Base-by-base conservation (phyloP, 2,888 invertebrate genomes). In the Anthoptus insignis region DNA sequence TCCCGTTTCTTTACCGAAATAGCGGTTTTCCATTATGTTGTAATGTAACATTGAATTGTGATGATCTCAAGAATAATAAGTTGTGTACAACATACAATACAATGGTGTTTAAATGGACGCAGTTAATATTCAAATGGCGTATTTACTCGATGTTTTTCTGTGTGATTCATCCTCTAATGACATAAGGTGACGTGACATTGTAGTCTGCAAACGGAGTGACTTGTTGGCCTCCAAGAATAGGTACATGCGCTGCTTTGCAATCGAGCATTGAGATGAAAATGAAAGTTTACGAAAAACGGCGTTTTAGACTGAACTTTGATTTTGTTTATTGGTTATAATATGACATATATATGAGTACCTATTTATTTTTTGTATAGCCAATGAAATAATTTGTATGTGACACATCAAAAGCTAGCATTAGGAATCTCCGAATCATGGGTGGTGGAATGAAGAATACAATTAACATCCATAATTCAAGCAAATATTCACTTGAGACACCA, bases 71-170 rank as follows among this genome's bases (percentile, higher is more conserved):
- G n/a, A n/a, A n/a, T n/a, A n/a, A n/a, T n/a, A n/a, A n/a, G n/a
- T n/a, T n/a, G n/a, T n/a, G n/a, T 8, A 6, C 19, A 63, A 49
- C 56, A 63, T 56, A 63, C 47, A 47, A 63, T 16, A 63, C 54
- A 63, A 63, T 63, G 49, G 37, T 6, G 34, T 54, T 56, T 63
- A 56, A 63, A 56, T 61, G 24, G 16, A 63, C 66, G 67, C 75
- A 73, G 79, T 86, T 85, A 81, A 71, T 74, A 87, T 88, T 84
- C 87, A 70, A 71, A 74, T 71, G 80, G 80, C 79, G 49, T 67
- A 80, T 82, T 84, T 82, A 84, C 83, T 83, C 81, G 80, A 85
- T 83, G 86, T 86, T 75, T 76, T 77, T 78, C 71, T 73, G 68
- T 50, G 72, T 86, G 87, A 87, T 78, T 87, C 87, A 87, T 66